Evolutionary conservation across 30 jellyfish, hydroid and myxozoan species (phyloP).

Genomic region (Pelagia noctiluca): DNA sequence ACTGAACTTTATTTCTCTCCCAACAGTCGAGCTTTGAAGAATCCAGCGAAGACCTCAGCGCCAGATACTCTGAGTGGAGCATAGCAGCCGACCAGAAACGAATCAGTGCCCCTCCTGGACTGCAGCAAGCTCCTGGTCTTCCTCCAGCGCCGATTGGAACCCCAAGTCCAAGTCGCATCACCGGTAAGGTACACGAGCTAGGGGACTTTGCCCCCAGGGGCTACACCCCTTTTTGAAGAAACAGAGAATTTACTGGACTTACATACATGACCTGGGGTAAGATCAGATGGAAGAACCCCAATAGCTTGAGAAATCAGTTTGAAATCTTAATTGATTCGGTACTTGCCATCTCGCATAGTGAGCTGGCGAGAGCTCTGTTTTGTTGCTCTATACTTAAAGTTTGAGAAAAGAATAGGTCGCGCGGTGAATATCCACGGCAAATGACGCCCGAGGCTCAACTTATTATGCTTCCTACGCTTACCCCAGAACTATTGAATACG

Average conservation of each 20-base stretch:
- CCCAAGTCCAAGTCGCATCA: neutral
- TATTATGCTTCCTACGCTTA: no score
- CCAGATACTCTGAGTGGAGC: constrained; percentile 20
- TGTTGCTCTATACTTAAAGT: no score
- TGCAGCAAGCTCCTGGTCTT: constrained; percentile 50
- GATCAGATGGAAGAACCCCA: constrained; percentile 2
- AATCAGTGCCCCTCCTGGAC: constrained; percentile 52
- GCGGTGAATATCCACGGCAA: no score
- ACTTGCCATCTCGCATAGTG: no score
- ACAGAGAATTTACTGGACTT: constrained; percentile 4
- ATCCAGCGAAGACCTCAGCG: constrained; percentile 56
- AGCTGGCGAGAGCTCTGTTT: no score
- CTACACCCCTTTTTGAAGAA: no score
- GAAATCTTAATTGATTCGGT: no score
- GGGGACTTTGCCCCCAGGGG: constrained; percentile 49
- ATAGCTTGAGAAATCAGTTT: no score
- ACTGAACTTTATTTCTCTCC: no score
- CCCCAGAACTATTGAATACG: no score
- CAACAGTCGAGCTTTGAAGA: constrained; percentile 71
- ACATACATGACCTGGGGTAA: neutral
- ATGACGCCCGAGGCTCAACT: no score
- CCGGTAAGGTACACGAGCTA: constrained; percentile 26
- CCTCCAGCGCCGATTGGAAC: constrained; percentile 31
- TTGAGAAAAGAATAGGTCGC: no score
- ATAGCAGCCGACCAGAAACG: neutral